Conservation (phyloP, 2,888 invertebrate genomes). For the Lasioglossum marginatum region DNA sequence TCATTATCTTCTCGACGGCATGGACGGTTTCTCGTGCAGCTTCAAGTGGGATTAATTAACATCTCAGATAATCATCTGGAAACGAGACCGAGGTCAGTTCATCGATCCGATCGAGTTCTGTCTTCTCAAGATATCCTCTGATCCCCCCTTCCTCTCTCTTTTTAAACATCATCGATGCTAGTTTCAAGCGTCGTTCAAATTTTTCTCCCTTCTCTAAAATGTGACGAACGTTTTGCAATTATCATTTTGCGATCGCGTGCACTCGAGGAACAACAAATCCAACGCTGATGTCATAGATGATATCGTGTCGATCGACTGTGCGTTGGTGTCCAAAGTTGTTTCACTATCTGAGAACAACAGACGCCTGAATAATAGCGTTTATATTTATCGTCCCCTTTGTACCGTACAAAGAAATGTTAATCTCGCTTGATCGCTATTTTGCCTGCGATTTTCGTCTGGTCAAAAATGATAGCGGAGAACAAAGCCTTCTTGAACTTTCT, state of each 20-base stretch:
- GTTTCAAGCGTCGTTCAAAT: neutral
- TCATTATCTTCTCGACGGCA: slow-evolving; percentile 68
- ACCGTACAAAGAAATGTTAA: slow-evolving; percentile 6
- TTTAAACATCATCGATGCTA: neutral
- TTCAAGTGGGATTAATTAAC: slow-evolving; percentile 63
- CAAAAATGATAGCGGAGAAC: neutral
- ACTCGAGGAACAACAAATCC: slow-evolving; percentile 4
- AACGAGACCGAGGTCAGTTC: slow-evolving; percentile 58
- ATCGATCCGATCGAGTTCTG: slow-evolving; percentile 31
- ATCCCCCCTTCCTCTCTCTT: neutral
- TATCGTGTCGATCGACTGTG: neutral
- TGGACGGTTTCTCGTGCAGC: slow-evolving; percentile 70
- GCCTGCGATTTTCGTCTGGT: neutral
- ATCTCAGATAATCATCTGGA: slow-evolving; percentile 60
- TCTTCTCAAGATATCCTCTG: slow-evolving; percentile 14
- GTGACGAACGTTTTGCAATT: neutral
- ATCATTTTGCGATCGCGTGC: neutral
- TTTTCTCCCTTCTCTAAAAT: neutral
- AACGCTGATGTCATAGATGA: neutral
- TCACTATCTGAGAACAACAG: slow-evolving; percentile 14
- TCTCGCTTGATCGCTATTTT: neutral
- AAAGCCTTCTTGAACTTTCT: neutral
- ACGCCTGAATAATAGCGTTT: neutral
- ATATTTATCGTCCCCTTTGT: slow-evolving; percentile 25
- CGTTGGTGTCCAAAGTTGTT: neutral